Percentiles rank a stretch among this genome's conserved stretches.
phyloP scores from a whole-genome alignment of 2,797 vertebrate species.

The Mus spretus region DNA sequence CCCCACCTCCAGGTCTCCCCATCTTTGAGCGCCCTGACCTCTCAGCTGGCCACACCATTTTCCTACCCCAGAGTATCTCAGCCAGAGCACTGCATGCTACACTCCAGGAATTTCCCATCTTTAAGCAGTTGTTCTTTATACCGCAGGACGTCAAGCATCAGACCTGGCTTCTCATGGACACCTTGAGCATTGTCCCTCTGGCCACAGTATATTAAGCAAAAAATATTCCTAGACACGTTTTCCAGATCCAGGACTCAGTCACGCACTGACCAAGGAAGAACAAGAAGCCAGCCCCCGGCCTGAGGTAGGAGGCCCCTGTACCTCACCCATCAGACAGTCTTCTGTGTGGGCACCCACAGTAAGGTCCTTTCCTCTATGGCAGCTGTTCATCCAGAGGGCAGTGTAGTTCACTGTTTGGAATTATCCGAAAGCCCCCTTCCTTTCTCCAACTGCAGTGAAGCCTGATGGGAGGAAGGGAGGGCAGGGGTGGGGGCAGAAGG shows the following conservation, averaged over 20 bases:
- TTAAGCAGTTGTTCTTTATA: neutral
- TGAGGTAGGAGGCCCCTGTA: accelerated
- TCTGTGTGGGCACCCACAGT: accelerated
- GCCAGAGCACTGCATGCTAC: accelerated
- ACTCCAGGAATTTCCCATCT: neutral
- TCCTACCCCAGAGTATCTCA: neutral
- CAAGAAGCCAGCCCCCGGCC: neutral
- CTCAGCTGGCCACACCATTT: accelerated
- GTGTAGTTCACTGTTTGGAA: neutral
- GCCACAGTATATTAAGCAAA: neutral
- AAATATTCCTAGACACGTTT: neutral
- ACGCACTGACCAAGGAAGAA: neutral
- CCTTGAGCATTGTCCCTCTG: neutral
- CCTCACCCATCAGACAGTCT: no score
- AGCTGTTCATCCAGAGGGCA: neutral
- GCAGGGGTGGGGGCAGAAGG: neutral
- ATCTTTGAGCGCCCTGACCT: neutral
- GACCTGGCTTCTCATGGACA: neutral
- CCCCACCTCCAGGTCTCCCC: neutral
- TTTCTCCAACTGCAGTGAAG: accelerated
- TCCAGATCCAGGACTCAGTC: neutral
- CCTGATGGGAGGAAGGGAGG: accelerated
- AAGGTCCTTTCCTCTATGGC: neutral
- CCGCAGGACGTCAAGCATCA: accelerated
- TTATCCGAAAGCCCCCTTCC: neutral